Conservation (phyloP, 2,888 invertebrate genomes). For the Melanostoma mellinum region DNA sequence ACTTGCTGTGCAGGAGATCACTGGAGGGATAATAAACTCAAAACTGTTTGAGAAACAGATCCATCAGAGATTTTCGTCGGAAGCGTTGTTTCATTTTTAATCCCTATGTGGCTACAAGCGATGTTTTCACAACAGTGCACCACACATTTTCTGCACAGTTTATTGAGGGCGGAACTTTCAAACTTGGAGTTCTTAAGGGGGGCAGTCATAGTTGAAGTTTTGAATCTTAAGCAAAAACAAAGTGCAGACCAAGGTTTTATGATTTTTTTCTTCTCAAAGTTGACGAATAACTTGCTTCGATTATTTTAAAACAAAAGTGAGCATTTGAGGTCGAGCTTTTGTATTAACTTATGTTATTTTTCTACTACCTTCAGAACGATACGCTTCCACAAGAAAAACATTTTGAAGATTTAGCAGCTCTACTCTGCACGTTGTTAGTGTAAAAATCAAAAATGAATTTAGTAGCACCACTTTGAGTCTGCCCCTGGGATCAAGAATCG, state of each 20-base stretch:
- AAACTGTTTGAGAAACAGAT: slow-evolving; percentile 66
- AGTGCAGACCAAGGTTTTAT: not conserved
- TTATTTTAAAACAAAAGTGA: no score
- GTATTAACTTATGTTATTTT: no score
- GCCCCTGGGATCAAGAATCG: no score
- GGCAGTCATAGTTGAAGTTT: slow-evolving; percentile 5
- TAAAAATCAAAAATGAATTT: no score
- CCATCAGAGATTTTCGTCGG: slow-evolving; percentile 53
- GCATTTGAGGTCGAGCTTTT: no score
- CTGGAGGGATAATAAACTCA: slow-evolving; percentile 66
- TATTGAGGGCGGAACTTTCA: not conserved
- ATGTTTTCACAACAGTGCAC: not conserved
- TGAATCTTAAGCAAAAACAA: slow-evolving; percentile 17
- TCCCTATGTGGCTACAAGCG: slow-evolving; percentile 40
- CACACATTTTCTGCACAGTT: slow-evolving; percentile 8
- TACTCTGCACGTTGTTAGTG: no score
- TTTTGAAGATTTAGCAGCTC: no score
- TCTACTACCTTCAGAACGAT: no score
- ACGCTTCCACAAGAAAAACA: no score
- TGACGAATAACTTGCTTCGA: no score
- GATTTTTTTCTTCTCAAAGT: no score
- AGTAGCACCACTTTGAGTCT: no score
- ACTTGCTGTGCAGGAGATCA: slow-evolving; percentile 60
- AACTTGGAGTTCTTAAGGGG: not conserved
- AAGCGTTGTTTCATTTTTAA: slow-evolving; percentile 22